A percentile compares a stretch with the other conserved stretches of the same genome.
Evolutionary conservation across 2,797 vertebrate genomes (phyloP).

Genomic region (Vultur gryphus): DNA sequence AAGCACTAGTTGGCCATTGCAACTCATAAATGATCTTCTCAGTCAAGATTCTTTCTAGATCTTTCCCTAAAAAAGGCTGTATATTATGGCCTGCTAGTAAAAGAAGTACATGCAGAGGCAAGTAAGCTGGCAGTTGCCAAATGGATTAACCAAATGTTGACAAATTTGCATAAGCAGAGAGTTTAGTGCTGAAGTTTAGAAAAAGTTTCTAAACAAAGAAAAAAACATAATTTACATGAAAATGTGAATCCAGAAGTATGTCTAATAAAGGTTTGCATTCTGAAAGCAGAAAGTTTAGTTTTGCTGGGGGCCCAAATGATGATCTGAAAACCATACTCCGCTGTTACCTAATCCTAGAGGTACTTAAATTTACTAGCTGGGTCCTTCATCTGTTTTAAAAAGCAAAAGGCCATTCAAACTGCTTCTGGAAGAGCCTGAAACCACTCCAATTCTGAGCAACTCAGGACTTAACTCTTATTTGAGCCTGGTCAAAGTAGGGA

Average conservation of each 20-base stretch:
- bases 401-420: neutral
- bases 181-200: neutral
- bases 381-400: neutral
- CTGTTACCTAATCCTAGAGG: neutral
- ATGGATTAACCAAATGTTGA: neutral
- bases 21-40: neutral
- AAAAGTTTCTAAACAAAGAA: neutral
- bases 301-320: neutral
- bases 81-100: neutral
- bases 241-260: neutral
- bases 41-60: neutral
- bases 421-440: neutral
- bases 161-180: neutral
- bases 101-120: neutral
- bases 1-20: neutral
- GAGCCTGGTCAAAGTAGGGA: neutral
- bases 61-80: neutral
- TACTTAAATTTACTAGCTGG: neutral
- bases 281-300: neutral
- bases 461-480: neutral
- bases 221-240: neutral
- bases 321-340: fast-evolving
- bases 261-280: neutral
- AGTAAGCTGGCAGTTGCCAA: neutral
- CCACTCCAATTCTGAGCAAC: neutral